Base-by-base conservation (phyloP, 2,797 vertebrate genomes). In the Spheniscus humboldti region DNA sequence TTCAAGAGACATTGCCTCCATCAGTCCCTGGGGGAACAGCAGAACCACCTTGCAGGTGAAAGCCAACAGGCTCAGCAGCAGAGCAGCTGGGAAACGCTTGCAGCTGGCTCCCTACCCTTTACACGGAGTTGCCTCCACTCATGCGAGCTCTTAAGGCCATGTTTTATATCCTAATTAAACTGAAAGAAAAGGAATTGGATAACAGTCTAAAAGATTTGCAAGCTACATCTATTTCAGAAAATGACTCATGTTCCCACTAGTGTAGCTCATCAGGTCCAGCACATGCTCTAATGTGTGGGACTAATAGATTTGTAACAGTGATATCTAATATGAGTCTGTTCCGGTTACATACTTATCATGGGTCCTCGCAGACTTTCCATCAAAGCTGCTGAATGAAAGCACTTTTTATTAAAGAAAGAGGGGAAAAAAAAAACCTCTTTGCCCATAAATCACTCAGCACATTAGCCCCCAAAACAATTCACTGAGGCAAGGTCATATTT, bases 91-190 rank as follows among this genome's bases (percentile, higher is more conserved):
- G 85, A 85, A 91, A 81, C 18, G 23, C 80, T 87, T 23, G 20
- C 86, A 56, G 74, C 85, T 86, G 91, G 22, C 55, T 72, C 66
- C 48, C 33, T 81, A 35, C 55, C 55, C 33, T 55, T 94, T 73
- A 31, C 68, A 30, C 12, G 55, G 90, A 86, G 80, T 82, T 96
- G 91, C 85, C 59, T 86, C 83, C 75, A 73, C 81, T 95, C 31
- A 3, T 66, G 39, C 19, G 1, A 94, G 76, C 93, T 92, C 72
- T 88, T 88, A 88, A 90, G 89, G 76, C 93, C 72, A 55, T 96
- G 95, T 92, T 98, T 98, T 97, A 98, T 95, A 95, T 97, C 96
- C 98, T 98, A 97, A 98, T 98, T 98, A 98, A 98, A 96, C 48
- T 60, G 96, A 97, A 96, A 97, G 97, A 96, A 96, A 96, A 95